These are phyloP conservation scores for Caerostris darwini DNA, from an alignment of 1,140 invertebrate species.

Conservation along the genomic window DNA sequence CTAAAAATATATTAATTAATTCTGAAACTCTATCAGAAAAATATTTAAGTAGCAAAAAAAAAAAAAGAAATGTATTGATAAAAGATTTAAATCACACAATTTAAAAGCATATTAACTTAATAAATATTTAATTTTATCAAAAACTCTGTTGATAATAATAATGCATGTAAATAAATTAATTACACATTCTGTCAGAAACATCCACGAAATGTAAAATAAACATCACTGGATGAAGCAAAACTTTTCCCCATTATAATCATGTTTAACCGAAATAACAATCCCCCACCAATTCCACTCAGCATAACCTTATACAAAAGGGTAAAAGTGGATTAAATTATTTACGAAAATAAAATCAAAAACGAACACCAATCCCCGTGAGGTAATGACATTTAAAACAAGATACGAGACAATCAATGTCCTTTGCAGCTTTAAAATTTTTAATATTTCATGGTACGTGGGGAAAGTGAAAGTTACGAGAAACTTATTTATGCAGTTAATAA, in stretches of 20 bases:
- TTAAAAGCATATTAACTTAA: too few species aligned
- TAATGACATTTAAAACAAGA: not conserved
- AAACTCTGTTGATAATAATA: too few species aligned
- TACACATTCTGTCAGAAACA: too few species aligned
- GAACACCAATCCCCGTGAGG: not conserved
- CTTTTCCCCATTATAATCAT: not conserved
- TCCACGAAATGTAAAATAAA: not conserved
- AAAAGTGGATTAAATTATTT: conserved; percentile 10
- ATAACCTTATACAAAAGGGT: not conserved
- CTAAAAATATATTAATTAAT: too few species aligned
- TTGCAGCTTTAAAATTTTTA: conserved; percentile 18
- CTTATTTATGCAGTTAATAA: conserved; percentile 52
- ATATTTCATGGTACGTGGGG: not conserved
- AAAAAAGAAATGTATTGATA: too few species aligned
- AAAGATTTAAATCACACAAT: too few species aligned
- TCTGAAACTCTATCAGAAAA: too few species aligned
- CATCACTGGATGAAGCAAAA: not conserved
- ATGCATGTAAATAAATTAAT: too few species aligned
- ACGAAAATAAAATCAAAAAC: conserved; percentile 31
- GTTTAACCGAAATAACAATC: not conserved
- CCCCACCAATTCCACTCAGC: not conserved
- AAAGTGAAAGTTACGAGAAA: not conserved
- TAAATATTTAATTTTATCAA: too few species aligned
- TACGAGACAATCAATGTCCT: conserved; percentile 10
- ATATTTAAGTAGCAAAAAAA: too few species aligned